These are phyloP conservation scores for Mustela lutreola DNA, from an alignment of 2,113 vertebrate species.

Conservation along the genomic window DNA sequence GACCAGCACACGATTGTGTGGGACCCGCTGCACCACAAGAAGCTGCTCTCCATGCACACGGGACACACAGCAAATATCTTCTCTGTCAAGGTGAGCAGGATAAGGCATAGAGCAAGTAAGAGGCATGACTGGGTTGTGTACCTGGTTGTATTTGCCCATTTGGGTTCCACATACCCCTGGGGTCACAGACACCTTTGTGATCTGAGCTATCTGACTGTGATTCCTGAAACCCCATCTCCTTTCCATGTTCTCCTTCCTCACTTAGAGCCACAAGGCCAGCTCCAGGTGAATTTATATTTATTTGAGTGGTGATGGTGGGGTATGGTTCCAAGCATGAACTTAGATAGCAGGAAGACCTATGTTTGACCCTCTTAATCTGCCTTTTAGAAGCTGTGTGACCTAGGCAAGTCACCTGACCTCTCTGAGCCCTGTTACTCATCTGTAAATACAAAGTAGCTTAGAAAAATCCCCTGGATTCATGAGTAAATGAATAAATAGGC, in stretches of 20 bases:
- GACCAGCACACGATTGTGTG: slow-evolving; percentile 99
- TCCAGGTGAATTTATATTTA: slow-evolving; percentile 10
- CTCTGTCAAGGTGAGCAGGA: slow-evolving; percentile 95
- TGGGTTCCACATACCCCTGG: neutral
- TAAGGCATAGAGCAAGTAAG: neutral
- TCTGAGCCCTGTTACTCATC: slow-evolving; percentile 33
- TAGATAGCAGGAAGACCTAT: neutral
- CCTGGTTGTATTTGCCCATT: neutral
- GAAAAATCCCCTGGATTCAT: neutral
- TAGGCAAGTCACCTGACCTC: neutral
- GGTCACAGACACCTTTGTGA: neutral
- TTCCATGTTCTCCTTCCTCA: slow-evolving; percentile 19
- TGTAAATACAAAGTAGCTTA: slow-evolving; percentile 42
- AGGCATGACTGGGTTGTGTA: neutral
- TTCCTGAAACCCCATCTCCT: slow-evolving; percentile 9
- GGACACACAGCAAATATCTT: slow-evolving; percentile 99
- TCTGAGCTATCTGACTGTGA: neutral
- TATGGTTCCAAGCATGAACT: slow-evolving; percentile 34
- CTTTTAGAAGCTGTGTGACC: slow-evolving; percentile 19
- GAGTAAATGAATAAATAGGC: slow-evolving; percentile 1
- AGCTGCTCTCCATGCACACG: slow-evolving; percentile 98
- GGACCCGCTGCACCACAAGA: slow-evolving; percentile 98
- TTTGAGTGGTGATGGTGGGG: neutral
- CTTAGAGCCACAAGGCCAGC: neutral
- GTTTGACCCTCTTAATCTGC: neutral